These are phyloP conservation scores for Gopherus flavomarginatus DNA, from an alignment of 2,113 vertebrate genomes.

Conservation along the genomic window DNA sequence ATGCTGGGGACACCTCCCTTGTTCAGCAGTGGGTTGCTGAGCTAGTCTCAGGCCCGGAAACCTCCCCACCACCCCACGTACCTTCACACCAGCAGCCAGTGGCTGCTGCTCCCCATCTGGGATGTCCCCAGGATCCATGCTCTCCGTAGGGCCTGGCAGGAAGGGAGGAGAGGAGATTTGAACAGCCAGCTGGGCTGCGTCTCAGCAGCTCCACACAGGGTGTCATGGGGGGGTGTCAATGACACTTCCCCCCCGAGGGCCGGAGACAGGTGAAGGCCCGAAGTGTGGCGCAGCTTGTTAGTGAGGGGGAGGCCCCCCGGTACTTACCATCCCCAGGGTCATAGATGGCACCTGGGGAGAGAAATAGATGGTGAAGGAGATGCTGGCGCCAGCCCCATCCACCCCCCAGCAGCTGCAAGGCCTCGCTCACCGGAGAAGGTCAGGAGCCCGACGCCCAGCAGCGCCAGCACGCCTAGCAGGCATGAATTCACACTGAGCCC, in stretches of 20 bases:
- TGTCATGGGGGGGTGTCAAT: background rate
- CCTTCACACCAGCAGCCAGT: background rate
- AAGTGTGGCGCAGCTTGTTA: too few relatives aligned
- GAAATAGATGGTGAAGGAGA: background rate
- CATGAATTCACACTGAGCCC: conserved; percentile 84
- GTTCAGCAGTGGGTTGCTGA: too few relatives aligned
- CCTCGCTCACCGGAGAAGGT: conserved; percentile 83
- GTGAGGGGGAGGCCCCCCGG: background rate
- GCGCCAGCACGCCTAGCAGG: conserved; percentile 83
- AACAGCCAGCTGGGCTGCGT: fast-evolving
- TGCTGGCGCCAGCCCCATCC: fast-evolving
- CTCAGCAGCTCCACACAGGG: background rate
- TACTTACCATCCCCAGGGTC: conserved; percentile 83
- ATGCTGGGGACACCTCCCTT: fast-evolving
- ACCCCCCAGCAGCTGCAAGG: background rate
- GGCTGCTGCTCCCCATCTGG: background rate
- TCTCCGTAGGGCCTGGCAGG: conserved; percentile 53
- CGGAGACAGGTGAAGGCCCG: too few relatives aligned
- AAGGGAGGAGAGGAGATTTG: background rate
- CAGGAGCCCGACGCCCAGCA: conserved; percentile 85
- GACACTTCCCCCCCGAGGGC: background rate
- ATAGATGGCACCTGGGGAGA: conserved; percentile 83
- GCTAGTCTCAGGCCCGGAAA: fast-evolving
- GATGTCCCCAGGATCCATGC: background rate
- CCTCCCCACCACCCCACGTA: background rate